Conservation (phyloP, 30 jellyfish, hydroid and myxozoan species). For the Hydra vulgaris region DNA sequence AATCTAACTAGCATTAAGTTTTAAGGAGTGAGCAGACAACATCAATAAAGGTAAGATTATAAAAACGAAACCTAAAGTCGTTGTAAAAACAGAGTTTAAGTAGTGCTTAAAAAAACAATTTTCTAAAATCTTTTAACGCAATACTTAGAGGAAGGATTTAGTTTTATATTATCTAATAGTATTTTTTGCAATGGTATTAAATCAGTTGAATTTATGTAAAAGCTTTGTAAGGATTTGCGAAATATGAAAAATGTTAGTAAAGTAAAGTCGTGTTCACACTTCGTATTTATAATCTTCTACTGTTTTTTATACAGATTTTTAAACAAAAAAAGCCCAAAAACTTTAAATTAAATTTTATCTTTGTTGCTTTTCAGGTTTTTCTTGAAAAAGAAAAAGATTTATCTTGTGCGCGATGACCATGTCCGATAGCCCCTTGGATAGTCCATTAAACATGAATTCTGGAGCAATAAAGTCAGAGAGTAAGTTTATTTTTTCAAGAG, state of each 20-base stretch:
- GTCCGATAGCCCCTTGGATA: slow-evolving; percentile 27
- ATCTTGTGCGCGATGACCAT: slow-evolving; percentile 21
- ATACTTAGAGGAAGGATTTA: neutral
- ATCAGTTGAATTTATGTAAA: neutral
- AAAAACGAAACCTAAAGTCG: neutral
- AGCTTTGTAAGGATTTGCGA: neutral
- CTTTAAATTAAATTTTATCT: neutral
- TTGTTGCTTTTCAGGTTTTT: neutral
- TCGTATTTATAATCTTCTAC: too few relatives aligned
- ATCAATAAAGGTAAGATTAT: neutral
- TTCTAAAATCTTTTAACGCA: neutral
- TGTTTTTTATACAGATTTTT: too few relatives aligned
- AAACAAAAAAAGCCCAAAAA: neutral
- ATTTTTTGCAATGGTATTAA: neutral
- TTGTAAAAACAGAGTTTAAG: neutral
- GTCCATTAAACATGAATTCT: slow-evolving; percentile 14
- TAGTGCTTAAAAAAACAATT: neutral
- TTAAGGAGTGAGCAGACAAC: neutral
- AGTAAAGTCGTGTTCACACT: neutral
- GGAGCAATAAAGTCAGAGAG: slow-evolving; percentile 28
- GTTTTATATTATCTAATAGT: neutral
- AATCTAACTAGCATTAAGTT: neutral
- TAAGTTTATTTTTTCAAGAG: slow-evolving; percentile 2
- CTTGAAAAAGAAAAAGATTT: neutral
- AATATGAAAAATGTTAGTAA: neutral